phyloP scores from a whole-genome alignment of 2,113 vertebrate genomes.

The Macquaria ambigua region DNA sequence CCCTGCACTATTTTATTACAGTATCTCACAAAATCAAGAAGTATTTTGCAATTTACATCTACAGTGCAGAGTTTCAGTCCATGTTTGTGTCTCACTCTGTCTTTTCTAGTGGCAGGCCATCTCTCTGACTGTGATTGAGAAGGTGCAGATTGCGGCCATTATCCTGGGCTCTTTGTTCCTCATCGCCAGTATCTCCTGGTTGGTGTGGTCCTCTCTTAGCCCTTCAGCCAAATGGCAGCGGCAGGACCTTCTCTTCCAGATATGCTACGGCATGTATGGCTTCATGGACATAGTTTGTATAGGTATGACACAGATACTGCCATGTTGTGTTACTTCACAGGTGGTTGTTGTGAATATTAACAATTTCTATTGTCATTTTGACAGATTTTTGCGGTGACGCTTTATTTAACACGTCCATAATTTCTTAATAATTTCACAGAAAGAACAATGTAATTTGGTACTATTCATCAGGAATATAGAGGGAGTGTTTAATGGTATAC shows the following conservation, averaged over 20 bases:
- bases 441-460: not conserved
- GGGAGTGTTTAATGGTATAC: not conserved
- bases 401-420: not conserved
- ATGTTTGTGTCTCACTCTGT: slow-evolving; percentile 6
- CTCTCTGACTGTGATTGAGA: slow-evolving; percentile 91
- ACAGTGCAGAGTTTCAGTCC: not conserved
- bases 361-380: not conserved
- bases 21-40: not conserved
- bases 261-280: slow-evolving; percentile 94
- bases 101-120: slow-evolving; percentile 89
- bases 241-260: slow-evolving; percentile 93
- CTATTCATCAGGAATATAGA: not conserved
- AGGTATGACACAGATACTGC: slow-evolving; percentile 79
- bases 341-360: not conserved
- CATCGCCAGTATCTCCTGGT: slow-evolving; percentile 91
- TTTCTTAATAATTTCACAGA: not conserved
- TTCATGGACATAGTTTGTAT: slow-evolving; percentile 94
- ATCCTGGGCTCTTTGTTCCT: slow-evolving; percentile 92
- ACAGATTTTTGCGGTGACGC: not conserved
- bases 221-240: slow-evolving; percentile 92
- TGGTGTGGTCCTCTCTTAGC: slow-evolving; percentile 92
- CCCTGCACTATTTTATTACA: not conserved
- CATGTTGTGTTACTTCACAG: not conserved
- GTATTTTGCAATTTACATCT: not conserved
- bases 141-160: slow-evolving; percentile 92